These are phyloP conservation scores for Drosophila repletoides DNA, from an alignment of 1,140 invertebrate genomes.

Conservation along the genomic window DNA sequence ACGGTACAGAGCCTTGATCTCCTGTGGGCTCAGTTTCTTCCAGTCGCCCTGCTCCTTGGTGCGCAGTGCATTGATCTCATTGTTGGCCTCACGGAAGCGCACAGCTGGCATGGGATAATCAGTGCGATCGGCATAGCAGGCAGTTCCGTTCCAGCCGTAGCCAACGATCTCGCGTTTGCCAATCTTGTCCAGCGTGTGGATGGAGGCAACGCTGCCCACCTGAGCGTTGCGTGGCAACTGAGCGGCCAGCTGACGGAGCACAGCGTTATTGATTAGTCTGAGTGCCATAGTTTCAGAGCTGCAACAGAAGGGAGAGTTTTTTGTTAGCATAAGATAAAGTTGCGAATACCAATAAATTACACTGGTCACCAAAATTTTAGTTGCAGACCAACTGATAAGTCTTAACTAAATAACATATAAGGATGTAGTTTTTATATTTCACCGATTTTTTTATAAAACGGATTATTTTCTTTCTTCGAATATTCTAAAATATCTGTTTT, in stretches of 20 bases:
- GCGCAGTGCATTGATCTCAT: constrained; percentile 87
- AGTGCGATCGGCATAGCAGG: constrained; percentile 89
- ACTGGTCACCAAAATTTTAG: no score
- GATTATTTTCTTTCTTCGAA: no score
- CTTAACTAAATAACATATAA: no score
- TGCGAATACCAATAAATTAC: no score
- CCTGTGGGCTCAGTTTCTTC: constrained; percentile 93
- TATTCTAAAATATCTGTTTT: no score
- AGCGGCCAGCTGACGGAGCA: constrained; percentile 65
- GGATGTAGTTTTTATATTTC: no score
- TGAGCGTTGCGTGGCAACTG: constrained; percentile 61
- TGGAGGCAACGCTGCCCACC: constrained; percentile 62
- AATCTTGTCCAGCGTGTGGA: constrained; percentile 83
- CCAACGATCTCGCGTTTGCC: constrained; percentile 97
- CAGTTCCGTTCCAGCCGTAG: constrained; percentile 91
- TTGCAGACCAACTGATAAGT: no score
- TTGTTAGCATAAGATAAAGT: background rate
- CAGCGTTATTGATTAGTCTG: constrained; percentile 64
- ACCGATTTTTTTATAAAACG: no score
- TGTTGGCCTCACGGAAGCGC: constrained; percentile 88
- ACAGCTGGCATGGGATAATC: constrained; percentile 96
- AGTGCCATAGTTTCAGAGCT: constrained; percentile 70
- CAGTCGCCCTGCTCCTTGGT: constrained; percentile 98
- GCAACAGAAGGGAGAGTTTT: constrained; percentile 1
- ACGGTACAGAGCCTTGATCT: constrained; percentile 96